Percentiles rank a stretch among this genome's conserved stretches.
phyloP scores from a whole-genome alignment of 1,140 invertebrate genomes.

The Paraescarpia echinospica region DNA sequence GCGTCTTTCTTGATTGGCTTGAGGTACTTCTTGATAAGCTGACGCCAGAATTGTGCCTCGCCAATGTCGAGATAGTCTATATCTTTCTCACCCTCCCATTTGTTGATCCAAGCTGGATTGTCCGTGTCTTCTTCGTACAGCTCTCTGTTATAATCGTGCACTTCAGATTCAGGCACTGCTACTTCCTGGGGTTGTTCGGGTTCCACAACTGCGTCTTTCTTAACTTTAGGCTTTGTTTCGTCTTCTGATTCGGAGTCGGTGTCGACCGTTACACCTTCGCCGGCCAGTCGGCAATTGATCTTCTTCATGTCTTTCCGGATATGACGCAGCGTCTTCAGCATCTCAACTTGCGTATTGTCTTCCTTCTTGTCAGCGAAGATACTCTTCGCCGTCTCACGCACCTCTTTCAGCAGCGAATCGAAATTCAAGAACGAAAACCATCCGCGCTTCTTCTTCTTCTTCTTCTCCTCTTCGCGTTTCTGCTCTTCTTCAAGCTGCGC shows the following conservation, averaged over 20 bases:
- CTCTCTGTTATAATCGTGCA: background rate
- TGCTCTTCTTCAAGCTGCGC: conserved; percentile 40
- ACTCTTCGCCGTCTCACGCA: background rate
- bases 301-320: conserved; percentile 12
- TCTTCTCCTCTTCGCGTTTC: conserved; percentile 32
- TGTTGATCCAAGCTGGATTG: background rate
- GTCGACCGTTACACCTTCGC: conserved; percentile 29
- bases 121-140: background rate
- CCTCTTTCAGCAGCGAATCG: background rate
- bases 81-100: background rate
- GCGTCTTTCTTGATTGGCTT: conserved; percentile 91
- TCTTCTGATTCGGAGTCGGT: background rate
- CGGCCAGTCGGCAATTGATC: conserved; percentile 16
- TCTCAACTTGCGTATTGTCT: background rate
- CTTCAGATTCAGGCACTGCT: background rate
- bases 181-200: background rate
- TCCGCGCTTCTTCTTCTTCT: conserved; percentile 35
- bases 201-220: conserved; percentile 26
- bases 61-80: background rate
- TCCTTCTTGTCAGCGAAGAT: background rate
- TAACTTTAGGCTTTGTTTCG: conserved; percentile 22
- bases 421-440: background rate
- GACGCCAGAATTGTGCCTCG: background rate
- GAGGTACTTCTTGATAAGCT: conserved; percentile 66
- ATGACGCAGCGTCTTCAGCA: conserved; percentile 11